Evolutionary conservation across 1,140 invertebrate species (phyloP), one percentile per base, ranked within the genome.

Genomic region (Drosophila carrolli): DNA sequence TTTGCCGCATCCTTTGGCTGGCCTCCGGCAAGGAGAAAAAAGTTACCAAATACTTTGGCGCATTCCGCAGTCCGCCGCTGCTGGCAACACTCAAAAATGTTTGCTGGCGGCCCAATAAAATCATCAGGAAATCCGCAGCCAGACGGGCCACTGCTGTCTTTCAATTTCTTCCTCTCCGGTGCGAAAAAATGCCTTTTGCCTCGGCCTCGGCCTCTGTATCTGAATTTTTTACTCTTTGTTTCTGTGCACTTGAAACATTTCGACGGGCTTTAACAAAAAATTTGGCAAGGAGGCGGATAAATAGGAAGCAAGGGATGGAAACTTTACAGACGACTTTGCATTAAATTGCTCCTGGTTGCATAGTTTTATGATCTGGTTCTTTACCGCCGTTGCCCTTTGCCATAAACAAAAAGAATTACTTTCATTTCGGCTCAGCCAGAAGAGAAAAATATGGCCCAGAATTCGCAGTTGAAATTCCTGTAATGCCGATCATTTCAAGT

Each of bases 61-160:
- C 75, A 86, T 86, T 83, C 83, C 83, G 79, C 76, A 86, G 83
- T 86, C 79, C 60, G 46, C 59, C 68, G 83, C 83, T 85, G 71
- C 61, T 83, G 83, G 83, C 83, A 89, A 88, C 83, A 86, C 83
- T 86, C 83, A 86, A 86, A 86, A 86, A 86, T 86, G 83, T 88
- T 86, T 86, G 83, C 83, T 86, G 75, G 79, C 67, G 76, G 83
- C 83, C 83, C 83, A 86, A 86, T 88, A 86, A 86, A 86, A 86
- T 86, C 83, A 86, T 86, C 83, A 88, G 84, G 76, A 86, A 86
- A 86, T 86, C 83, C 84, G 83, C 72, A 85, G 58, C 71, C 72
- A 60, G 47, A 19, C 51, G 55, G 73, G 67, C 71, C 74, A 62
- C 58, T 41, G 43, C 66, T 79, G 80, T 88, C 84, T 89, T 89